Percentiles rank a stretch among this genome's conserved stretches.
Conservation (phyloP, 2,888 invertebrate genomes). For the Imbricaverruca yamaguchii region DNA sequence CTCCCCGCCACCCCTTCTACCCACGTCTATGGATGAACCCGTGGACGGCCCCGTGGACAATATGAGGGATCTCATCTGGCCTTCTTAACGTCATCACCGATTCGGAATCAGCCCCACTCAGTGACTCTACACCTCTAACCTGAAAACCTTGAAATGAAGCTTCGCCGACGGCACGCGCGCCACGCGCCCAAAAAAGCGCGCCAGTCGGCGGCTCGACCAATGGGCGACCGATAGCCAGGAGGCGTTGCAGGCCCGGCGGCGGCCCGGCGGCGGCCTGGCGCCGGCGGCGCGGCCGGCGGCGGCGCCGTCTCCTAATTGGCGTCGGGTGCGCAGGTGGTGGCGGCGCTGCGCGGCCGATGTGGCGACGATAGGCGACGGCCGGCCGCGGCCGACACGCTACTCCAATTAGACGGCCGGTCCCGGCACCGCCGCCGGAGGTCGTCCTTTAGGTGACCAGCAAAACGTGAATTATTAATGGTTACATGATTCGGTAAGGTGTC, state of each 20-base stretch:
- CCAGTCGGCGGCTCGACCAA: not conserved
- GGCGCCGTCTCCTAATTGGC: not conserved
- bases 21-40: too few species aligned
- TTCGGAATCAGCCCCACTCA: too few species aligned
- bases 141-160: not conserved
- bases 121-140: too few species aligned
- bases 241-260: not conserved
- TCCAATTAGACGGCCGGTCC: not conserved
- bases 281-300: not conserved
- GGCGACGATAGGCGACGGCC: not conserved
- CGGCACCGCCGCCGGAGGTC: not conserved
- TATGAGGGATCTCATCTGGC: too few species aligned
- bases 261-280: not conserved
- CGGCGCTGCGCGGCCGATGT: not conserved
- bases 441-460: not conserved
- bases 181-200: not conserved
- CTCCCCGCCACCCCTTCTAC: too few species aligned
- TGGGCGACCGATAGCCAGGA: not conserved
- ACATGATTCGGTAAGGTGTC: conserved; percentile 19
- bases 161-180: not conserved
- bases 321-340: not conserved
- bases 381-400: not conserved
- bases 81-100: too few species aligned
- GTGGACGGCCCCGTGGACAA: too few species aligned
- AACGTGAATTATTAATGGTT: conserved; percentile 5